phyloP scores from a whole-genome alignment of 2,888 invertebrate species.

The Neuroscelio doddi region DNA sequence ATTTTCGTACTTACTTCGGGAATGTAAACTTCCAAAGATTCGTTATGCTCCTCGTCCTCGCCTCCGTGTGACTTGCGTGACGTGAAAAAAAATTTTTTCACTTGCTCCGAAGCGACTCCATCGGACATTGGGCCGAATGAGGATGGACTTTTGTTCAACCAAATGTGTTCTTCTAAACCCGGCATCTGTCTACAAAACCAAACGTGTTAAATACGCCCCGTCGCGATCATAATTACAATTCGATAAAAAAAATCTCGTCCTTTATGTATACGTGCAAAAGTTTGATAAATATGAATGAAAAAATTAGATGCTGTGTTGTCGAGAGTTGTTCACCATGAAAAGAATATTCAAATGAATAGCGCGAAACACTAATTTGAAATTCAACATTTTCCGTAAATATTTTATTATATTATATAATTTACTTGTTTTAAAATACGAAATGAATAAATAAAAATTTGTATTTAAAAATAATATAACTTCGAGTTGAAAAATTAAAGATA shows the following conservation, averaged over 20 bases:
- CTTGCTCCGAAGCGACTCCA: constrained; percentile 77
- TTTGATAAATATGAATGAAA: background rate
- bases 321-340: background rate
- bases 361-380: no score
- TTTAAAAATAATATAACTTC: no score
- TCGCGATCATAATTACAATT: constrained; percentile 50
- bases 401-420: no score
- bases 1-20: constrained; percentile 77
- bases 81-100: constrained; percentile 88
- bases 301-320: constrained; percentile 2
- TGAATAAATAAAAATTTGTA: no score
- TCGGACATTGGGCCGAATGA: constrained; percentile 76
- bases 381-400: no score
- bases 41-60: constrained; percentile 74
- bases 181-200: constrained; percentile 61
- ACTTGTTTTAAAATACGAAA: no score
- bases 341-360: no score
- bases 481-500: no score
- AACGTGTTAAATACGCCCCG: constrained; percentile 49
- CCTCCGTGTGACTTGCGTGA: constrained; percentile 76
- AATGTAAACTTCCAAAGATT: constrained; percentile 85
- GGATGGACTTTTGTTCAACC: constrained; percentile 63
- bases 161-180: constrained; percentile 68
- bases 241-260: constrained; percentile 12
- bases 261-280: constrained; percentile 17